These are phyloP conservation scores for Gorilla gorilla DNA, from an alignment of 2,113 vertebrate species.

Conservation along the genomic window DNA sequence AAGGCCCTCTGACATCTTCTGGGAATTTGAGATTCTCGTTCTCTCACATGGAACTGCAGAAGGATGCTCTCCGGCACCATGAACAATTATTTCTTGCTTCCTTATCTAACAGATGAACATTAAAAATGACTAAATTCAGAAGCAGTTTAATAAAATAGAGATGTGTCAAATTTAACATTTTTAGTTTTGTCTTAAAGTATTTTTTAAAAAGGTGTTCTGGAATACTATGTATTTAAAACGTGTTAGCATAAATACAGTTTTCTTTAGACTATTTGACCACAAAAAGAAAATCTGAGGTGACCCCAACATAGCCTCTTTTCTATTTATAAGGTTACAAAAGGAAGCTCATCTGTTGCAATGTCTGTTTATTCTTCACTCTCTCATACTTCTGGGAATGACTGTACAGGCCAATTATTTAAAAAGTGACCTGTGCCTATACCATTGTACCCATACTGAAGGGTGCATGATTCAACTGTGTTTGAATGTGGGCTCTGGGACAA, in stretches of 20 bases:
- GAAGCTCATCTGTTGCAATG: neutral
- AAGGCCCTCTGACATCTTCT: neutral
- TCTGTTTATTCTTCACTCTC: neutral
- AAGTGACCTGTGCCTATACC: neutral
- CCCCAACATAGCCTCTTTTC: neutral
- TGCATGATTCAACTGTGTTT: neutral
- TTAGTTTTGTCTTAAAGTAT: neutral
- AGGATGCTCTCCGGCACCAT: neutral
- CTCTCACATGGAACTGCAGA: neutral
- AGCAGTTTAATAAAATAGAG: neutral
- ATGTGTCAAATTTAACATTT: neutral
- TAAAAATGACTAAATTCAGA: constrained; percentile 1
- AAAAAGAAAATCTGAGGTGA: neutral
- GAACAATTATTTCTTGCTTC: neutral
- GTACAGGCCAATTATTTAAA: neutral
- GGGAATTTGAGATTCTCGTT: neutral
- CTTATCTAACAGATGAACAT: neutral
- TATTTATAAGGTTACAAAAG: constrained; percentile 20
- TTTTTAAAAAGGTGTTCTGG: neutral
- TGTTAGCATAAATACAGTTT: neutral
- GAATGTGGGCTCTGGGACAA: neutral
- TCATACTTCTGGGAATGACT: neutral
- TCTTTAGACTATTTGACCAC: neutral
- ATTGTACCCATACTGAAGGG: neutral
- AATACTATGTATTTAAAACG: constrained; percentile 28